Base-by-base conservation (phyloP, 2,113 vertebrate genomes). In the western clawed frog (Xenopus tropicalis) region DNA sequence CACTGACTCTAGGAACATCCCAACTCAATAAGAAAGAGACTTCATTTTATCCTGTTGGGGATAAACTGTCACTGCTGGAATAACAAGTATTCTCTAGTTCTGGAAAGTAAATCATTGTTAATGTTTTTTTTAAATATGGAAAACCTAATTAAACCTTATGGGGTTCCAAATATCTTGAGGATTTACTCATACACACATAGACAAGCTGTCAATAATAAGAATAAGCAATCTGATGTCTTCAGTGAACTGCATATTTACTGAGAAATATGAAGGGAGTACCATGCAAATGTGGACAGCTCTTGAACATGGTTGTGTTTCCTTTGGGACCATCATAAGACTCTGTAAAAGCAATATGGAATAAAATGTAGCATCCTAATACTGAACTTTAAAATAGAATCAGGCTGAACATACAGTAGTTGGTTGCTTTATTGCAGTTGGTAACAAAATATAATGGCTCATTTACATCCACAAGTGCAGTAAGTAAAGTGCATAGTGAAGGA, bases 31-130 rank as follows among this genome's bases (percentile, higher is more conserved):
- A 58, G 23, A 56, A 69, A 29, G 22, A n/a, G 52, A 17, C 25
- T 46, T 70, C 29, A 46, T 70, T 59, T 54, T 10, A 23, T 20
- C 57, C 69, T 62, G 22, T 42, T 48, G 51, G 43, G 42, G 14
- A 70, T 43, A 23, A 46, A 70, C 37, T 42, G 24, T 57, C 44
- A 59, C 54, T 59, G 20, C 68, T n/a, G 68, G 21, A 61, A 48
- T 71, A 48, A 61, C 46, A 71, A 48, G 59, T 48, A 61, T 54
- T 46, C 48, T 71, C 57, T 71, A 42, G 12, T 29, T 25, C 10
- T 71, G 56, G 29, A 61, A 70, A 70, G 56, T 56, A 59, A 59
- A 59, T 70, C 19, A 61, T 46, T 69, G 67, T 43, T 69, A 69
- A 61, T 61, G 56, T 56, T 24, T 21, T 46, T 16, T 57, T 46